Base-by-base conservation (phyloP, 2,113 vertebrate genomes). In the Eclectus roratus region DNA sequence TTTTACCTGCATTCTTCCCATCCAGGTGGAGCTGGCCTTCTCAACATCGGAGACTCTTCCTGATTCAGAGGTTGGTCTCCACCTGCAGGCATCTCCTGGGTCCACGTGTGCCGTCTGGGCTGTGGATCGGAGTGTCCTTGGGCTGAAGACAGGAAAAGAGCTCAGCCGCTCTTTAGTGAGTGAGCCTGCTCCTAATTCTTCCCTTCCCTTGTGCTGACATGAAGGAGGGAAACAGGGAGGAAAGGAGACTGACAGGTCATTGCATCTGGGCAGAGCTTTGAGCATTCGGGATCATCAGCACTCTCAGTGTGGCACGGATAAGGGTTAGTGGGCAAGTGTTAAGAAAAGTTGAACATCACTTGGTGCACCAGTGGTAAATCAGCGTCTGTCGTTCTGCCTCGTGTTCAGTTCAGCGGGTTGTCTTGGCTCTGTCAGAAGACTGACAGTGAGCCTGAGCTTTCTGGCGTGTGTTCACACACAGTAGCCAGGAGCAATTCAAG, bases 91-190 rank as follows among this genome's bases (percentile, higher is more conserved):
- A 20, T 85, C 97, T 66, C 97, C 98, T 5, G 91, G 98, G 16
- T 99, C 99, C 60, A 95, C 96, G 3, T 99, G 99, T 94, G 99
- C 98, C 1, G 46, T 99, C 77, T 98, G 98, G 68, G 98, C 97
- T 8, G 96, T 98, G 13, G 98, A 99, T 90, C 89, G 97, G 65
- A 98, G 98, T 0, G 76, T 98, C 35, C 94, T 97, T 44, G 89
- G 98, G 44, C 93, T 96, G 63, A 97, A 98, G 61, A 95, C 98
- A 1, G 98, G 97, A 39, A 95, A 78, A 50, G 97, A 97, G 56
- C 97, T 99, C 44, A 98, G 88, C 29, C 94, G 94, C 11, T 66
- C 65, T 43, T 96, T 55, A 44, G 97, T 98, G 89, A 96, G 97
- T 29, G 13, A 58, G 31, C 24, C 37, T 43, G 17, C 49, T 43